Conservation (phyloP, 2,113 vertebrate genomes). For the Zonotrichia leucophrys region DNA sequence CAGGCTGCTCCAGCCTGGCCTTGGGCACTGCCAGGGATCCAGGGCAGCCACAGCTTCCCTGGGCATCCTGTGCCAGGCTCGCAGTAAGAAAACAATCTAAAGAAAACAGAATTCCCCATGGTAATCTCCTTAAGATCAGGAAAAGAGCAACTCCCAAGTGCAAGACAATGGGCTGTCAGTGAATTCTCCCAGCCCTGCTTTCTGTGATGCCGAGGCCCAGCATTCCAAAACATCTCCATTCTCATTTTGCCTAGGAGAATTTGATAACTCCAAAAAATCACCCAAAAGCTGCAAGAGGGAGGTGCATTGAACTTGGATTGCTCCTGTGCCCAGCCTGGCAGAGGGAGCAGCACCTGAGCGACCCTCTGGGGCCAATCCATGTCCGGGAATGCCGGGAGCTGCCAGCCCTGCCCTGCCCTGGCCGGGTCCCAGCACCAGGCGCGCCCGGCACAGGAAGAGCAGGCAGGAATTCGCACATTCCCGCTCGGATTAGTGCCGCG, state of each 20-base stretch:
- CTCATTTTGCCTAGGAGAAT: background rate
- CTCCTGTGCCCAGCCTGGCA: background rate
- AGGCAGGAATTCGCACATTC: slow-evolving; percentile 74
- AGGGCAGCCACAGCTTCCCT: background rate
- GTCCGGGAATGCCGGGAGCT: slow-evolving; percentile 68
- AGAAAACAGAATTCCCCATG: background rate
- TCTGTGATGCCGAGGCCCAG: background rate
- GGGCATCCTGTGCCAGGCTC: background rate
- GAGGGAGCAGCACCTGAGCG: background rate
- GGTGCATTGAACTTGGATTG: background rate
- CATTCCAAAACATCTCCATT: background rate
- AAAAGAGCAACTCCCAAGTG: background rate
- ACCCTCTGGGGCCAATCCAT: slow-evolving; percentile 56
- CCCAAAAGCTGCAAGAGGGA: background rate
- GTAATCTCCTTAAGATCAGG: background rate
- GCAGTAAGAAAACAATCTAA: background rate
- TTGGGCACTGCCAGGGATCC: background rate
- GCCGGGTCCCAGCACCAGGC: slow-evolving; percentile 66
- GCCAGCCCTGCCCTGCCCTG: slow-evolving; percentile 56
- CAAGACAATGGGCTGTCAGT: background rate
- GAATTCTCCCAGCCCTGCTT: background rate
- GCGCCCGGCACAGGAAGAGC: slow-evolving; percentile 53
- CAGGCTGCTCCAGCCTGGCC: accelerated
- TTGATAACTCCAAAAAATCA: background rate
- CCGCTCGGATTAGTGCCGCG: slow-evolving; percentile 66